Evolutionary conservation across 2,113 vertebrate species (phyloP).

Genomic region (Sylvia atricapilla): DNA sequence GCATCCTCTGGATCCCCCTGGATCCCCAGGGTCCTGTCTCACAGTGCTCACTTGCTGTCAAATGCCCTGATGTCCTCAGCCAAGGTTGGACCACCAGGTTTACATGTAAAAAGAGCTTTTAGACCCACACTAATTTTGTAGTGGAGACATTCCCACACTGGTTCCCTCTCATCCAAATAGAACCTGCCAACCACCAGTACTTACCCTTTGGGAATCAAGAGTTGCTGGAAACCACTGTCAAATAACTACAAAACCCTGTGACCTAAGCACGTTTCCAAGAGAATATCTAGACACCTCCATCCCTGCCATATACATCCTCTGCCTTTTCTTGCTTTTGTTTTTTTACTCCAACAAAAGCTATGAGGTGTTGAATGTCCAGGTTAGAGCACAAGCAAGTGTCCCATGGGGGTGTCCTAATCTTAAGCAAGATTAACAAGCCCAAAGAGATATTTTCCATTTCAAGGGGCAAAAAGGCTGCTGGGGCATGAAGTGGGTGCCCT

Average conservation of each 20-base stretch:
- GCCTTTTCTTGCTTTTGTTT: not conserved
- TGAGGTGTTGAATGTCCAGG: not conserved
- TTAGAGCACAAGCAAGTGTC: not conserved
- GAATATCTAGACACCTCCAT: not conserved
- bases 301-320: not conserved
- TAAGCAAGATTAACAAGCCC: not conserved
- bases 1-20: not conserved
- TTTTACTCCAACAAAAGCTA: not conserved
- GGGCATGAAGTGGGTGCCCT: not conserved
- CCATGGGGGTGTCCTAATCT: not conserved
- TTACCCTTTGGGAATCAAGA: not conserved
- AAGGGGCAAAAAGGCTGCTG: not conserved
- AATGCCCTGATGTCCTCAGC: not conserved
- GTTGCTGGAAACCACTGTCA: not conserved
- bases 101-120: no score
- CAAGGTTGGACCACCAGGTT: not conserved
- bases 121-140: not conserved
- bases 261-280: not conserved
- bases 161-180: not conserved
- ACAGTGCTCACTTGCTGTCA: not conserved
- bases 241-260: not conserved
- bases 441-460: not conserved
- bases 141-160: accelerated
- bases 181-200: not conserved
- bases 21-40: not conserved